A percentile compares a stretch with the other conserved stretches of the same genome.
Conservation (phyloP, 1,140 invertebrate genomes). For the Rhopalosiphum padi region DNA sequence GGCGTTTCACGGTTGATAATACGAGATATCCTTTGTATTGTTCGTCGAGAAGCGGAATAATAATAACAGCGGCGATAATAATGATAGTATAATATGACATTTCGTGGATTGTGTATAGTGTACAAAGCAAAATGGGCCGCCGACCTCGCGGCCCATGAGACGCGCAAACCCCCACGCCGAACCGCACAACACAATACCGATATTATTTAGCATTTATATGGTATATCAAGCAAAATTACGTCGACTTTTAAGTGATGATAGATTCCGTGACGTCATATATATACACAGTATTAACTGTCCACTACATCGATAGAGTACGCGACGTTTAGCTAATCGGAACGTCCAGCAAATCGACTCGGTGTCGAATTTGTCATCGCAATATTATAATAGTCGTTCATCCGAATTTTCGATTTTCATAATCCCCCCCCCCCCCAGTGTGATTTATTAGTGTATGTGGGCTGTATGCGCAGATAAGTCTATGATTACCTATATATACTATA, state of each 20-base stretch:
- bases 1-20: conserved; percentile 49
- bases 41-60: background rate
- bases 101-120: background rate
- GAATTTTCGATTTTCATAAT: background rate
- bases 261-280: background rate
- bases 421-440: no score
- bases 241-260: background rate
- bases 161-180: no score
- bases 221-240: background rate
- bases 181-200: background rate
- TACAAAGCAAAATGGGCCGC: background rate
- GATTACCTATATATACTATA: background rate
- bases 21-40: background rate
- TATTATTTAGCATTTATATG: background rate
- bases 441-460: background rate
- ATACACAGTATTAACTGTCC: background rate
- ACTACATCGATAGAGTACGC: background rate
- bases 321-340: background rate
- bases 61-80: background rate
- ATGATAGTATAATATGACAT: background rate
- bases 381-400: background rate
- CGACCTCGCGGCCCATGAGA: background rate
- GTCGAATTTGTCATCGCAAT: background rate
- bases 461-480: background rate
- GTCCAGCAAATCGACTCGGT: background rate